Evolutionary conservation across 2,797 vertebrate species (phyloP).

Genomic region (Remorina albescens): DNA sequence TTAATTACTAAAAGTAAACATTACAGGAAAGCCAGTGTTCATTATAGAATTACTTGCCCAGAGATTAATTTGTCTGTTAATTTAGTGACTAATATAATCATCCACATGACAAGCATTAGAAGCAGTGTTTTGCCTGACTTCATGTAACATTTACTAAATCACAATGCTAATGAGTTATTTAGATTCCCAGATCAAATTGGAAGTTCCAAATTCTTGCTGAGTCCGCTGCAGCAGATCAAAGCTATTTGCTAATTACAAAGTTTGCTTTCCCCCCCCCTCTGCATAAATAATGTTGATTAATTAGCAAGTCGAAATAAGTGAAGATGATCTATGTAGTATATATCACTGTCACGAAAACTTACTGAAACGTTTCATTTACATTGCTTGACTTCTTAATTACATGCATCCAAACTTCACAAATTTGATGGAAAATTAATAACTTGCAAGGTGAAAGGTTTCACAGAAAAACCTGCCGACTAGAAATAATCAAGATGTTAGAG

Average conservation of each 20-base stretch:
- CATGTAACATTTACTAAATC: conserved; percentile 73
- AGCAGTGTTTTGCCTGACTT: conserved; percentile 57
- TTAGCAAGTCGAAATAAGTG: conserved; percentile 86
- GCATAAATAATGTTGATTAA: conserved; percentile 89
- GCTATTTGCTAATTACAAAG: conserved; percentile 82
- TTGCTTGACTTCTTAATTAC: conserved; percentile 81
- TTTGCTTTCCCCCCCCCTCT: conserved; percentile 68
- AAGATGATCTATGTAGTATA: conserved; percentile 86
- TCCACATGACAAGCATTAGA: conserved; percentile 57
- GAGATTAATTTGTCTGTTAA: conserved; percentile 68
- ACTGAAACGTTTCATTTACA: conserved; percentile 83
- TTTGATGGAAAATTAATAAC: conserved; percentile 78
- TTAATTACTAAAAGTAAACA: conserved; percentile 33
- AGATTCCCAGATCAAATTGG: conserved; percentile 75
- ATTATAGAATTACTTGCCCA: conserved; percentile 41
- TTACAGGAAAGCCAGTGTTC: conserved; percentile 5
- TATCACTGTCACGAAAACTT: conserved; percentile 84
- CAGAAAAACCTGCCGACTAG: conserved; percentile 43
- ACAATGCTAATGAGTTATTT: conserved; percentile 74
- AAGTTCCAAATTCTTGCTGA: conserved; percentile 73
- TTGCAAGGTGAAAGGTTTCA: conserved; percentile 69
- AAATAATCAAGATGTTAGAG: conserved; percentile 52
- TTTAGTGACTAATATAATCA: conserved; percentile 71
- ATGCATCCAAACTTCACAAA: conserved; percentile 73
- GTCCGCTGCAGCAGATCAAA: conserved; percentile 76